Conservation (phyloP, 2,797 vertebrate genomes). For the Channa striata region DNA sequence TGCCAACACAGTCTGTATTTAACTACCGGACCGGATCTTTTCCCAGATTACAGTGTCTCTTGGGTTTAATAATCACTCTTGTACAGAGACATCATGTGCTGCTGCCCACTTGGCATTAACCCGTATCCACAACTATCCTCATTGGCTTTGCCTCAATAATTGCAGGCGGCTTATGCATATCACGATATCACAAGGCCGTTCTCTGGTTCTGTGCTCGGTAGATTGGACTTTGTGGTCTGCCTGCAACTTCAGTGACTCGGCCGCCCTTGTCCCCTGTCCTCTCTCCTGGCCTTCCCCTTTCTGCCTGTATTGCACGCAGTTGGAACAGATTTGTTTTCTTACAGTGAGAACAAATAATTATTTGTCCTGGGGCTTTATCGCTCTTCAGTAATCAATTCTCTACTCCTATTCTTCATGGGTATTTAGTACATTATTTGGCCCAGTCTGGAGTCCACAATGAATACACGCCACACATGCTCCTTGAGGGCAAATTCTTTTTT, state of each 20-base stretch:
- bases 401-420: background rate
- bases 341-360: slow-evolving; percentile 83
- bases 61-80: slow-evolving; percentile 14
- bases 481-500: no score
- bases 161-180: slow-evolving; percentile 67
- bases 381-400: background rate
- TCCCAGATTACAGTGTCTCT: slow-evolving; percentile 8
- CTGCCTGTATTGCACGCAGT: slow-evolving; percentile 79
- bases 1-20: no score
- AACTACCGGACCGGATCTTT: no score
- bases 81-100: slow-evolving; percentile 22
- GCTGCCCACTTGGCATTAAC: slow-evolving; percentile 42
- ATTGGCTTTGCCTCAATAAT: slow-evolving; percentile 38
- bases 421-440: background rate
- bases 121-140: slow-evolving; percentile 26
- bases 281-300: slow-evolving; percentile 8
- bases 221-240: slow-evolving; percentile 77
- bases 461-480: background rate
- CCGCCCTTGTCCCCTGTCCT: slow-evolving; percentile 27
- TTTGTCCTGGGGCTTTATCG: no score
- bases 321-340: slow-evolving; percentile 82
- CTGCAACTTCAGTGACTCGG: slow-evolving; percentile 65
- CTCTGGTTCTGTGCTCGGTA: slow-evolving; percentile 63
- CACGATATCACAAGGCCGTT: slow-evolving; percentile 65
- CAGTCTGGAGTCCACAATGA: no score